Base-by-base conservation (phyloP, 2,888 invertebrate genomes). In the Apotomis betuletana region DNA sequence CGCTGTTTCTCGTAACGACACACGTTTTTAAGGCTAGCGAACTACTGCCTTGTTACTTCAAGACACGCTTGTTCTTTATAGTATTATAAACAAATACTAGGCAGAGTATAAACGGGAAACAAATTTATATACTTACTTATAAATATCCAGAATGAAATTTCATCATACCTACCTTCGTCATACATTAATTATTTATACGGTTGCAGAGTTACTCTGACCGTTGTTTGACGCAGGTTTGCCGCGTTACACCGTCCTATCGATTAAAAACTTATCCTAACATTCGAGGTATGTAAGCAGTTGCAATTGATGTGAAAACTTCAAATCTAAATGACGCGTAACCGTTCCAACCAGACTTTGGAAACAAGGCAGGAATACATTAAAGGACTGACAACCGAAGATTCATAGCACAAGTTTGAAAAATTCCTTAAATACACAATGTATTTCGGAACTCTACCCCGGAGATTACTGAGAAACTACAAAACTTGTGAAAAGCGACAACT, bases 301-400 rank as follows among this genome's bases (percentile, higher is more conserved):
- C 54, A 67, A 71, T 67, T 71, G 41, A 71, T 67, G 67, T 15
- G 61, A 44, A 71, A 71, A 71, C 71, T 71, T 67, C 27, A 62
- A 70, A 67, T 61, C 41, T 27, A 57, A 67, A 71, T 62, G 67
- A 67, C 67, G 67, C 71, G 67, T 67, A 57, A 12, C 67, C 41
- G 61, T 44, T 69, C 63, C n/a, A 64, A 44, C 57, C 9, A 52
- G 46, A 62, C 49, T 51, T 49, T 13, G 55, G 13, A 15, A 67
- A 51, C 59, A 58, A 58, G 13, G 41, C 60, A 46, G 46, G 60
- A 52, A 60, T 61, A 55, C 13, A 61, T 68, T 60, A 67, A 27
- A 36, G n/a, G 27, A 57, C 46, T 13, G 57, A 15, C 41, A 51
- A 12, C 41, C 52, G 0, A 44, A 54, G 44, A 71, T 51, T 41